These are phyloP conservation scores for Dioctria linearis DNA, from an alignment of 2,888 invertebrate species.

Conservation along the genomic window DNA sequence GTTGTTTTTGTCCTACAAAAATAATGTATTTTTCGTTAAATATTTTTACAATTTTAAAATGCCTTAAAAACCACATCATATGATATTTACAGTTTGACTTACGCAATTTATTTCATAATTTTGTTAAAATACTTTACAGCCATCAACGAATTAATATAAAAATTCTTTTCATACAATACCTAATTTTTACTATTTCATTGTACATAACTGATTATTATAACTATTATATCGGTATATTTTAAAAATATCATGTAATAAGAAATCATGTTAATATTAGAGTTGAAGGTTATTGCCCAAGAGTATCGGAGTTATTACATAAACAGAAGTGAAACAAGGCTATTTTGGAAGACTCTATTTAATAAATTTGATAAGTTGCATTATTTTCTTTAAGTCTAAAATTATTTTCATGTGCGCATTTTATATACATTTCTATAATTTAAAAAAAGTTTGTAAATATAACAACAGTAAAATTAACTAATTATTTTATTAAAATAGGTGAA, in stretches of 20 bases:
- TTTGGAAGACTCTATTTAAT: slow-evolving; percentile 41
- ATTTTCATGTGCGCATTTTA: neutral
- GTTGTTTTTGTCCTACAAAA: slow-evolving; percentile 44
- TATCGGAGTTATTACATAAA: neutral
- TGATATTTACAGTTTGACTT: slow-evolving; percentile 37
- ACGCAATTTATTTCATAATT: neutral
- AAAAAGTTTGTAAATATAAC: neutral
- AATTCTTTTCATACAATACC: slow-evolving; percentile 31
- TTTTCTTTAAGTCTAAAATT: neutral
- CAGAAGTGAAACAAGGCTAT: slow-evolving; percentile 8
- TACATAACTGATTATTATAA: slow-evolving; percentile 12
- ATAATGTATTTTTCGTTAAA: slow-evolving; percentile 44
- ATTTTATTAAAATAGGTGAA: too few species aligned
- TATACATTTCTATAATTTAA: neutral
- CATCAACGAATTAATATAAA: slow-evolving; percentile 52
- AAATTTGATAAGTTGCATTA: slow-evolving; percentile 7
- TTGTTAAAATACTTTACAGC: slow-evolving; percentile 52
- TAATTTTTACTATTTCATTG: slow-evolving; percentile 4
- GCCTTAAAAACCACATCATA: slow-evolving; percentile 42
- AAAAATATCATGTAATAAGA: slow-evolving; percentile 26
- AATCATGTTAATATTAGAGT: slow-evolving; percentile 16
- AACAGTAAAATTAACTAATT: neutral
- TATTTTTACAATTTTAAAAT: slow-evolving; percentile 45
- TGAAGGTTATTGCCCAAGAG: slow-evolving; percentile 26
- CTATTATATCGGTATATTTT: slow-evolving; percentile 2